Percentiles rank a stretch among this genome's conserved stretches.
Evolutionary conservation across 2,888 invertebrate species (phyloP).

Genomic region (Platycnemis pennipes): DNA sequence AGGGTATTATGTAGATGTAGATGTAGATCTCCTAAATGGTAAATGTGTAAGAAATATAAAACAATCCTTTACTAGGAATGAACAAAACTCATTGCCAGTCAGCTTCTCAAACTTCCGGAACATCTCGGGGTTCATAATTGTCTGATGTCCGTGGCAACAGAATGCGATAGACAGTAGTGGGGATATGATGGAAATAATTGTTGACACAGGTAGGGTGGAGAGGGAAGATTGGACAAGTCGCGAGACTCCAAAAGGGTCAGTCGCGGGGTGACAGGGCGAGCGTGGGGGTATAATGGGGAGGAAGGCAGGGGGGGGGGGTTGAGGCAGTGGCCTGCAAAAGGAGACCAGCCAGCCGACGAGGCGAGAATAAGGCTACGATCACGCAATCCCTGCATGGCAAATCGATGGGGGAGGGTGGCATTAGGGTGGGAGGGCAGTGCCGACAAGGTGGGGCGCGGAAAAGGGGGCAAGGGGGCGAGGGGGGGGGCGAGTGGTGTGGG

Average conservation of each 20-base stretch:
- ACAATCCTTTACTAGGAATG: no score
- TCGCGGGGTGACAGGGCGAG: background rate
- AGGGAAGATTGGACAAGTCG: background rate
- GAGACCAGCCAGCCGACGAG: slow-evolving; percentile 28
- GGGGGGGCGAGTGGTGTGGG: background rate
- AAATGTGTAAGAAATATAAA: no score
- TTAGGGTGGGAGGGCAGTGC: background rate
- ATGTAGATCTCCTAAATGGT: no score
- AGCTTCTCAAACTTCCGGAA: no score
- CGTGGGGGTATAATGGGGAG: background rate
- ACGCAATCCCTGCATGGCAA: slow-evolving; percentile 2
- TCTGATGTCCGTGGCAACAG: no score
- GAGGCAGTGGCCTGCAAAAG: slow-evolving; percentile 27
- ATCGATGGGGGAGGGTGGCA: slow-evolving; percentile 28
- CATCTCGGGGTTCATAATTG: no score
- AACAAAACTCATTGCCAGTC: no score
- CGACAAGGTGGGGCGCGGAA: background rate
- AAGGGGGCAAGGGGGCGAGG: background rate
- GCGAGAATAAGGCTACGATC: slow-evolving; percentile 34
- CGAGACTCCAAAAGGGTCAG: slow-evolving; percentile 16
- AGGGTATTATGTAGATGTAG: no score
- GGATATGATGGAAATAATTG: background rate
- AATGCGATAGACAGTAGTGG: no score
- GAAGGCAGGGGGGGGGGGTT: background rate
- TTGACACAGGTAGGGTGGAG: background rate